Evolutionary conservation across 2,113 vertebrate species (phyloP).

Genomic region (Anser brachyrhynchus): DNA sequence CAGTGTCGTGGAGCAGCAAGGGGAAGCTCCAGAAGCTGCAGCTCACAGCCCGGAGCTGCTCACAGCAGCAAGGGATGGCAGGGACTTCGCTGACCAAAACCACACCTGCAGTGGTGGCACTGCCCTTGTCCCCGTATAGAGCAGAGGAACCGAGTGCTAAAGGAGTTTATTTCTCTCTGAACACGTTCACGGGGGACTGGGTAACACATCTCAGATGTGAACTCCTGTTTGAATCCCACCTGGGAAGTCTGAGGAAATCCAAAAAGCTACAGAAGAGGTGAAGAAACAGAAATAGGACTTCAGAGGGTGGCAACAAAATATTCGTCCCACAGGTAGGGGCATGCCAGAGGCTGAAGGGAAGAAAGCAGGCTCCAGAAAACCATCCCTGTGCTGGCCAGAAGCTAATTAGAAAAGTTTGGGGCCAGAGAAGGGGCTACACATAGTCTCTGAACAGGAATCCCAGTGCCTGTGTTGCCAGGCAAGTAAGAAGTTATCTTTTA

Average conservation of each 20-base stretch:
- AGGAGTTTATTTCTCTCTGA: not conserved
- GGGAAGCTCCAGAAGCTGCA: not conserved
- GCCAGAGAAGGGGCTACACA: not conserved
- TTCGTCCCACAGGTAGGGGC: not conserved
- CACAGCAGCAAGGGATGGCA: not conserved
- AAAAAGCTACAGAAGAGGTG: not conserved
- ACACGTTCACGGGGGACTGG: not conserved
- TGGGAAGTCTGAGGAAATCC: not conserved
- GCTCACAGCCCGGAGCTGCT: not conserved
- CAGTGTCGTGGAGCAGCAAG: not conserved
- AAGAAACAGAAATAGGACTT: not conserved
- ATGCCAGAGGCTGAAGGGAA: not conserved
- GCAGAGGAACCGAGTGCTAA: not conserved
- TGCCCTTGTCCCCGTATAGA: not conserved
- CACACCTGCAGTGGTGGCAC: not conserved
- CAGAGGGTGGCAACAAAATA: not conserved
- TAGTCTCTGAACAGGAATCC: not conserved
- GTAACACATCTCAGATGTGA: not conserved
- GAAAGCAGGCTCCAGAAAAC: not conserved
- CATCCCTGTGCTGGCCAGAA: not conserved
- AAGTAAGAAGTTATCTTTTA: not conserved
- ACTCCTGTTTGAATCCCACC: not conserved
- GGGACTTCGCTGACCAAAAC: not conserved
- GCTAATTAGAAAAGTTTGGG: not conserved
- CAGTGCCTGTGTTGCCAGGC: not conserved